Conservation (phyloP, 2,888 invertebrate genomes). For the Antheraea yamamai region DNA sequence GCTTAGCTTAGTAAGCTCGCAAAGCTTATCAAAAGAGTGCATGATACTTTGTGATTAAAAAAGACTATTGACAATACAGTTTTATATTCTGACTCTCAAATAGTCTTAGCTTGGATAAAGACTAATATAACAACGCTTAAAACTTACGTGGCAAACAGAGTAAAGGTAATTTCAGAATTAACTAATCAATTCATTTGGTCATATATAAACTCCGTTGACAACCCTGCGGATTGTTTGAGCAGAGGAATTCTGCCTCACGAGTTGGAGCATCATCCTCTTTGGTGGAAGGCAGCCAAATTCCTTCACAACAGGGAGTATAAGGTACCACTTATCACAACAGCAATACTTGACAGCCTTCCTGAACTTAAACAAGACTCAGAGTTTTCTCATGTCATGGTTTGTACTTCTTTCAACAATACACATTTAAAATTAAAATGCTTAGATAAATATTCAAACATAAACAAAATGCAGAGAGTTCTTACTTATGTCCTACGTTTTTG, state of each 20-base stretch:
- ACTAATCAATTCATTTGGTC: slow-evolving; percentile 8
- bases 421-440: neutral
- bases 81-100: slow-evolving; percentile 32
- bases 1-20: too few species aligned
- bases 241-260: slow-evolving; percentile 3
- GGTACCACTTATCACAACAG: too few species aligned
- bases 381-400: too few species aligned
- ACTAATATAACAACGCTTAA: slow-evolving; percentile 24
- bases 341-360: too few species aligned
- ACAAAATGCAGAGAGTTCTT: slow-evolving; percentile 18
- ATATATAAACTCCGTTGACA: neutral
- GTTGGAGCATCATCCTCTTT: neutral
- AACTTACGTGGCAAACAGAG: slow-evolving; percentile 32
- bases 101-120: slow-evolving; percentile 31
- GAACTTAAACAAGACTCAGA: too few species aligned
- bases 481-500: slow-evolving; percentile 16
- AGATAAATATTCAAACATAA: slow-evolving; percentile 14
- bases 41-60: slow-evolving; percentile 20
- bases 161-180: slow-evolving; percentile 24
- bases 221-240: slow-evolving; percentile 9
- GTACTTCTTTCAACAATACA: too few species aligned
- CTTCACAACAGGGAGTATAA: too few species aligned
- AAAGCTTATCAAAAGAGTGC: slow-evolving; percentile 23
- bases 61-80: slow-evolving; percentile 17
- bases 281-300: neutral